Evolutionary conservation across 2,113 vertebrate genomes (phyloP), one percentile per base, ranked within the genome.

Genomic region (Empidonax traillii): DNA sequence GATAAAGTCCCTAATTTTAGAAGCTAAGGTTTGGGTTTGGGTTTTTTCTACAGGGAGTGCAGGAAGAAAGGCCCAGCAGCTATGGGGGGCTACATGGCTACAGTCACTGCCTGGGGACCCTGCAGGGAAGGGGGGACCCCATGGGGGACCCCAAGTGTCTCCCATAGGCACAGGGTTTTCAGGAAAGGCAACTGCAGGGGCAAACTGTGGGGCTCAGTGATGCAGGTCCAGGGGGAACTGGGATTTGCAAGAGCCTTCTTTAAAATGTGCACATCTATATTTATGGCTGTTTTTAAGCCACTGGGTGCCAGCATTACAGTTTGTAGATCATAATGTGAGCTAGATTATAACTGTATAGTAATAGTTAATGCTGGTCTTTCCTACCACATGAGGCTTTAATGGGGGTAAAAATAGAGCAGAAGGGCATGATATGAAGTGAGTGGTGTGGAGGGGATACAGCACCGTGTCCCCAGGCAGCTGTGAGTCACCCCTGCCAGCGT

Each of bases 251-350:
- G 44, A 44, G 8, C 58, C 51, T 9, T 28, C 43, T 76, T 62
- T 53, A 23, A 72, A 58, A 16, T n/a, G 25, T 17, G 52, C 10
- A 30, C 0, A 2, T 27, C 12, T 5, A 6, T 8, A 3, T 72
- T 63, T 62, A 15, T 37, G 44, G 27, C 44, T 2, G 0, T 2
- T 76, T 51, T 76, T 63, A 76, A 93, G 39, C 18, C 37, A 16
- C 3, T 30, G 17, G 17, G 33, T 58, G n/a, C 62, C 47, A 27
- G 8, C 37, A 41, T n/a, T 30, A 49, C 28, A 37, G 22, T 47
- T 24, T 58, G 19, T 53, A 58, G n/a, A 43, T 75, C 0, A 0
- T 39, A 66, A 35, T 6, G 4, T 31, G 33, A 87, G 8, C 17
- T 63, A 51, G 53, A 80, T 63, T 47, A 53, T 91, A 86, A 37